Base-by-base conservation (phyloP, 2,888 invertebrate species). In the Rhingia campestris region DNA sequence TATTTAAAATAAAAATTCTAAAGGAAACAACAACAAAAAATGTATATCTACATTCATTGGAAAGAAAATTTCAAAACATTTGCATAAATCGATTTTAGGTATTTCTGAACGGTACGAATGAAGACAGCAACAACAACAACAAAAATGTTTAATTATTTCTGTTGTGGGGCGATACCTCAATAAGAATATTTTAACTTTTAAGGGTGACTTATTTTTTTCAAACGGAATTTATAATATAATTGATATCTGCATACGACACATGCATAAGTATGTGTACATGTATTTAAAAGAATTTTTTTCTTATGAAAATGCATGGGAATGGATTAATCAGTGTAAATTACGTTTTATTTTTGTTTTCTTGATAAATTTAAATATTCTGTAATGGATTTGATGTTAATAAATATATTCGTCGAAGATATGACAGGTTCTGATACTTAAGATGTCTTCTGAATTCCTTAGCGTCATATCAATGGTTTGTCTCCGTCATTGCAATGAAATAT, bases 61-160 rank as follows among this genome's bases (percentile, higher is more conserved):
- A 77, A 77, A 77, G 66, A 77, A 77, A 77, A 66, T 67, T 72
- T 12, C 56, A 56, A 66, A 82, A 66, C 76, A 82, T 82, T 82
- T 82, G 77, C 77, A 82, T 82, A 82, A 82, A 82, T 82, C 81
- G 81, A 82, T 72, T 82, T 82, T 72, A 69, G 67, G 51, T 59
- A 72, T 82, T 77, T 82, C 49, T 63, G 45, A 77, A 72, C 64
- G 47, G 41, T 69, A 81, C 61, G 64, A 72, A 49, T 39, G 72
- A 59, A 61, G 72, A 82, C 64, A 61, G 66, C n/a, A 75, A 45
- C 45, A 61, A 82, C 64, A 61, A 72, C n/a, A 75, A 45, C 45
- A 61, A 51, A 54, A 58, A 59, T 72, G 59, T 72, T 66, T 82
- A 82, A 82, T 82, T 82, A 73, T 82, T 72, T 66, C 54, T 72